Conservation (phyloP, 2,888 invertebrate species). For the Drosophila sordidapex region DNA sequence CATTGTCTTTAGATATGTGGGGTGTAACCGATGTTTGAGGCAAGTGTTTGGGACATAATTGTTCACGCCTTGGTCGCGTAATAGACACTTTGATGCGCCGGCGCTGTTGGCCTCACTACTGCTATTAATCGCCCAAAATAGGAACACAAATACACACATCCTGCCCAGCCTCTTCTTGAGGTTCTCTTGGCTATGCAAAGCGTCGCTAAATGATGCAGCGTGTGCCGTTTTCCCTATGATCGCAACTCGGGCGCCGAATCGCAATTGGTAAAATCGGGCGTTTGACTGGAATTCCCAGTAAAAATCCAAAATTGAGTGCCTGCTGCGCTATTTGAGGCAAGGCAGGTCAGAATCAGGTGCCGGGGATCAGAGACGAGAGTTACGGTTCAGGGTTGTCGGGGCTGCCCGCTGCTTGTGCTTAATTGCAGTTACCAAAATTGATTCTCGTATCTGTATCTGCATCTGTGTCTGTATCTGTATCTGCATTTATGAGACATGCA, state of each 20-base stretch:
- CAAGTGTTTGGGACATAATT: slow-evolving; percentile 75
- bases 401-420: slow-evolving; percentile 49
- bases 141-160: slow-evolving; percentile 36
- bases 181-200: slow-evolving; percentile 60
- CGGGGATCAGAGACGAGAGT: background rate
- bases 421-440: slow-evolving; percentile 47
- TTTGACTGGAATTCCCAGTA: slow-evolving; percentile 38
- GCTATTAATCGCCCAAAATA: slow-evolving; percentile 51
- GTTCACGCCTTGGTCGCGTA: slow-evolving; percentile 74
- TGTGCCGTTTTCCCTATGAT: slow-evolving; percentile 39
- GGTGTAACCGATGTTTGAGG: slow-evolving; percentile 66
- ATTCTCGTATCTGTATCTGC: slow-evolving; percentile 10
- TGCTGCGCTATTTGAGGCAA: slow-evolving; percentile 39
- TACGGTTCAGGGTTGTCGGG: slow-evolving; percentile 4
- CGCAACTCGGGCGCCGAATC: slow-evolving; percentile 25
- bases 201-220: slow-evolving; percentile 66
- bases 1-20: background rate
- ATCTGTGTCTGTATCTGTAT: slow-evolving; percentile 2
- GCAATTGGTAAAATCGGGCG: slow-evolving; percentile 25
- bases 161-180: slow-evolving; percentile 37
- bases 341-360: slow-evolving; percentile 22
- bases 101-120: slow-evolving; percentile 18
- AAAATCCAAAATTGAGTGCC: slow-evolving; percentile 28
- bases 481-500: slow-evolving; percentile 13
- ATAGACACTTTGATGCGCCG: slow-evolving; percentile 68